Evolutionary conservation across 2,797 vertebrate species (phyloP).

Genomic region (Enteromius viviparus): DNA sequence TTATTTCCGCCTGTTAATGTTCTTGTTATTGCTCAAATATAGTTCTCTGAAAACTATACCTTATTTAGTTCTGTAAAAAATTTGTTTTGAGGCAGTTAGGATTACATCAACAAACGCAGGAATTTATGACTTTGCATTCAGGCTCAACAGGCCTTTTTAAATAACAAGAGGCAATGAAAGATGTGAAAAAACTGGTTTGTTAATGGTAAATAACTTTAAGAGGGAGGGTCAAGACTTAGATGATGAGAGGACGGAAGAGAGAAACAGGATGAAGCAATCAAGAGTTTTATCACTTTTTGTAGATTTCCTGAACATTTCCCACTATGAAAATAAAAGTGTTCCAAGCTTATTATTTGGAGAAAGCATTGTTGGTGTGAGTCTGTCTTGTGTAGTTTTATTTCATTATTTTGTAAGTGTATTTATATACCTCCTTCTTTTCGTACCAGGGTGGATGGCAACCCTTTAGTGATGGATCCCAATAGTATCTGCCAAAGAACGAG

Average conservation of each 20-base stretch:
- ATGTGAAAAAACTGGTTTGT: conserved; percentile 19
- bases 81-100: background rate
- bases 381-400: background rate
- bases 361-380: background rate
- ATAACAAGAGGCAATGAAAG: conserved; percentile 11
- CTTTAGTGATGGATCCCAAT: conserved; percentile 87
- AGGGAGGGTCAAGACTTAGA: background rate
- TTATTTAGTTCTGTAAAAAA: background rate
- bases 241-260: background rate
- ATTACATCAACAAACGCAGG: background rate
- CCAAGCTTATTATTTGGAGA: background rate
- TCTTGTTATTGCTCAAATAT: background rate
- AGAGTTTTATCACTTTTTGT: background rate
- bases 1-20: background rate
- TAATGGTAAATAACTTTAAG: background rate
- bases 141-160: conserved; percentile 34
- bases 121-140: conserved; percentile 43
- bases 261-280: background rate
- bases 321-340: background rate
- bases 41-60: background rate
- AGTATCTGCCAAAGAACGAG: conserved; percentile 87
- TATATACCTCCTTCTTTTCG: conserved; percentile 13
- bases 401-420: background rate
- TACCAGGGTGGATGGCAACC: conserved; percentile 83
- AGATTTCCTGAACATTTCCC: background rate